A percentile compares a stretch with the other conserved stretches of the same genome.
Evolutionary conservation across 2,888 invertebrate species (phyloP).

Genomic region (Unio pictorum): DNA sequence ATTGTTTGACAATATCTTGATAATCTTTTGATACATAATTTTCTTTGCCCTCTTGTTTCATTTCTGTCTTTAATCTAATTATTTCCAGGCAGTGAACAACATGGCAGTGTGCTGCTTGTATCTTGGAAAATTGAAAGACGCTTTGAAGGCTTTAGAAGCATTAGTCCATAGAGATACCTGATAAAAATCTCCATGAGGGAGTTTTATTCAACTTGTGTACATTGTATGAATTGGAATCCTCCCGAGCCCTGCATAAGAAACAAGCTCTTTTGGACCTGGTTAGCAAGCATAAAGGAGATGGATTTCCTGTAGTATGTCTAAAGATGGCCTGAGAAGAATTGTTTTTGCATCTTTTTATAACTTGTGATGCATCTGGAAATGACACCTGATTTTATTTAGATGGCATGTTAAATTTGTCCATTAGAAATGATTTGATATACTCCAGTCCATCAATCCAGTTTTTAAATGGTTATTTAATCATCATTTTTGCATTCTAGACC

Average conservation of each 20-base stretch:
- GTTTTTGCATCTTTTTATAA: not conserved
- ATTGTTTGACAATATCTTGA: too few species aligned
- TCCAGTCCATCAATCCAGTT: not conserved
- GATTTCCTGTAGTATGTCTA: conserved; percentile 73
- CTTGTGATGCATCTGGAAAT: not conserved
- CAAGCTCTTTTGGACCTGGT: conserved; percentile 85
- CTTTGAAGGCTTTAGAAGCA: conserved; percentile 86
- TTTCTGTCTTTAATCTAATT: conserved; percentile 12
- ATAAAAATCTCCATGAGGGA: conserved; percentile 88
- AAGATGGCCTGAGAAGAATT: conserved; percentile 61
- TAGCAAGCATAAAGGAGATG: conserved; percentile 89
- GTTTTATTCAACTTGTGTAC: conserved; percentile 92
- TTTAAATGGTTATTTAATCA: too few species aligned
- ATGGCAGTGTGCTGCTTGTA: conserved; percentile 94
- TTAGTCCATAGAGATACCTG: conserved; percentile 86
- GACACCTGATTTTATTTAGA: not conserved
- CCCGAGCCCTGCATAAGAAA: conserved; percentile 89
- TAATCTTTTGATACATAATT: too few species aligned
- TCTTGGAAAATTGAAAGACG: conserved; percentile 89
- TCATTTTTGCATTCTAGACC: conserved; percentile 8
- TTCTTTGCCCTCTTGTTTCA: not conserved
- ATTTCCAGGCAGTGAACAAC: conserved; percentile 87
- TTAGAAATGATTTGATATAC: not conserved
- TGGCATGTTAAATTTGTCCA: conserved; percentile 13
- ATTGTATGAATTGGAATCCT: conserved; percentile 92